Evolutionary conservation across 2,797 vertebrate species (phyloP), one percentile per base, ranked within the genome.

Genomic region (Labroides dimidiatus): DNA sequence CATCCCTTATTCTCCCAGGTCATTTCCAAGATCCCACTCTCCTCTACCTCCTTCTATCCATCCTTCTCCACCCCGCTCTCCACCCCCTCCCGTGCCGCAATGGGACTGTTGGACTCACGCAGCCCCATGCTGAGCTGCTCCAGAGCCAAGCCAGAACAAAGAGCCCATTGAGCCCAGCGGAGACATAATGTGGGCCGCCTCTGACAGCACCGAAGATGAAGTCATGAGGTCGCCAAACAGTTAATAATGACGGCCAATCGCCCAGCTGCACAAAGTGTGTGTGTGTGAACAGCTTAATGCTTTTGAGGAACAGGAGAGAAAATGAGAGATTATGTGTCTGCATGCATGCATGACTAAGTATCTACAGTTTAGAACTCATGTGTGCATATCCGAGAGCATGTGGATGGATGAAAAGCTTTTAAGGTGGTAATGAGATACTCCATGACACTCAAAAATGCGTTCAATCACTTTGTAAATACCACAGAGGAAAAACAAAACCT

Each of bases 61-160:
- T 60, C 50, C 27, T 15, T 33, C 24, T 52, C 50, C 27, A 7
- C 50, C 27, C 27, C 54, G 61, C 68, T 45, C 30, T 48, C 44
- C 33, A 64, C 75, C 68, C 70, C 63, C 76, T 72, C 55, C 69
- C 27, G 76, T 71, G 82, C 74, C 82, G 19, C 84, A 64, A 69
- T 80, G 89, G 91, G 90, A 81, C 86, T 72, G 84, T 71, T 69
- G 91, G 83, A 87, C 89, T 91, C 82, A 85, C 59, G 83, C 84
- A 89, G 88, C 83, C 90, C 92, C 90, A 90, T 77, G 81, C 90
- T 84, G 92, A 93, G 90, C 76, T 71, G 90, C 89, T 84, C 80
- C 86, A 79, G 88, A 91, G 89, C 90, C 92, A 93, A 88, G 80
- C 84, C 80, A 87, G 87, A 90, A 94, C 93, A 94, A 94, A 93